A percentile compares a stretch with the other conserved stretches of the same genome.
phyloP scores from a whole-genome alignment of 37 sponge, comb jelly and placozoan genomes.

The Haliclona indistincta region DNA sequence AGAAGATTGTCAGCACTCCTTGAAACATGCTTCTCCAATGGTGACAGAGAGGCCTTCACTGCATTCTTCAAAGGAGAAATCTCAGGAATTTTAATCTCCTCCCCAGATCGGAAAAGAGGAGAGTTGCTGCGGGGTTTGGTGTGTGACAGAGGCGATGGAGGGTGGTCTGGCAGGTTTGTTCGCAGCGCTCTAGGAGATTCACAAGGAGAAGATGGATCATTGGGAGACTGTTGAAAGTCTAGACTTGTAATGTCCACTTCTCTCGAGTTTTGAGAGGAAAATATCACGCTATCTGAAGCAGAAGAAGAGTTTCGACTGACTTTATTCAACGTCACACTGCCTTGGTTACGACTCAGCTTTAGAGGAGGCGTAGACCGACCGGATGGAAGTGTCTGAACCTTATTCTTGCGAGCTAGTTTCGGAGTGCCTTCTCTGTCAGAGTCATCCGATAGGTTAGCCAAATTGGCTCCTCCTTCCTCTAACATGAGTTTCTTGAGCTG shows the following conservation, averaged over 20 bases:
- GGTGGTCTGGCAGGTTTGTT: background rate
- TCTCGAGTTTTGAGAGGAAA: background rate
- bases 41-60: background rate
- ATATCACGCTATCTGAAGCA: background rate
- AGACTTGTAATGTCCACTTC: background rate
- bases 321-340: background rate
- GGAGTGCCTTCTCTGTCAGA: background rate
- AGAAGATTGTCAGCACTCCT: slow-evolving; percentile 14
- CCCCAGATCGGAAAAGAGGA: no score
- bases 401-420: background rate
- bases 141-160: background rate
- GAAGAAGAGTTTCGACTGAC: background rate
- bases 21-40: background rate
- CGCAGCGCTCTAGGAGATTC: background rate
- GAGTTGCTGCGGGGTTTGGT: background rate
- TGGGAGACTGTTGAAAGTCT: background rate
- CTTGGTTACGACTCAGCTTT: no score
- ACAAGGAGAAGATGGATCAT: background rate
- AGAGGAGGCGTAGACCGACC: background rate
- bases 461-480: background rate
- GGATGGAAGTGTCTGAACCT: background rate
- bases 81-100: no score
- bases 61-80: background rate
- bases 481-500: background rate
- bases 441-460: background rate